A percentile compares a stretch with the other conserved stretches of the same genome.
These are phyloP conservation scores for Calephelis virginiensis DNA, from an alignment of 1,140 invertebrate genomes.

Conservation along the genomic window DNA sequence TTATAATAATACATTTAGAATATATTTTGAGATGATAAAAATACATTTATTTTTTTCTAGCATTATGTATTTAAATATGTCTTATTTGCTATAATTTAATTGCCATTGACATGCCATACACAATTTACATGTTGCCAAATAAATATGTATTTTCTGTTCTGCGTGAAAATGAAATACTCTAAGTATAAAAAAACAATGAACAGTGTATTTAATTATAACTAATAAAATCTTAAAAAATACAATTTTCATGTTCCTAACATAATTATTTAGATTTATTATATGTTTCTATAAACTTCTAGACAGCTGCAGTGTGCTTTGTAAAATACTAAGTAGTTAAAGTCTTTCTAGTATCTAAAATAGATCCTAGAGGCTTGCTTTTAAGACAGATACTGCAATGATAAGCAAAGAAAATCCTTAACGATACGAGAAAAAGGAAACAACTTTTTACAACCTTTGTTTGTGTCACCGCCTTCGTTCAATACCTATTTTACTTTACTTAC, in stretches of 20 bases:
- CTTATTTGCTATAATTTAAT: not conserved
- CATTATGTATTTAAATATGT: not conserved
- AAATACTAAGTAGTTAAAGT: too few relatives aligned
- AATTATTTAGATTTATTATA: too few relatives aligned
- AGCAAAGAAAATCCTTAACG: not conserved
- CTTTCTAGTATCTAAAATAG: too few relatives aligned
- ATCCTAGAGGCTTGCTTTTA: not conserved
- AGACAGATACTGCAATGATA: not conserved
- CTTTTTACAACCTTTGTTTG: constrained; percentile 6
- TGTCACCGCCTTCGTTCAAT: not conserved
- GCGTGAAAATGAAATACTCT: too few relatives aligned
- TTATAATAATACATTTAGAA: constrained; percentile 15
- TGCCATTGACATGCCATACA: not conserved
- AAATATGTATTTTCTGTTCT: too few relatives aligned
- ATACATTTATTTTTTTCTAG: constrained; percentile 1
- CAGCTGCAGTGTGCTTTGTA: too few relatives aligned
- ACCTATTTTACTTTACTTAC: constrained; percentile 1
- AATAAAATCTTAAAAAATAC: too few relatives aligned
- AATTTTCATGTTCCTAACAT: too few relatives aligned
- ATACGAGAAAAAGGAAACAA: not conserved
- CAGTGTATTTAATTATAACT: too few relatives aligned
- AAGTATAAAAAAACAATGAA: too few relatives aligned
- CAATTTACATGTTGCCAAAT: too few relatives aligned
- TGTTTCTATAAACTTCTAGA: too few relatives aligned
- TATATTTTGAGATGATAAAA: constrained; percentile 15